These are phyloP conservation scores for Mus spicilegus DNA, from an alignment of 2,113 vertebrate species.

Conservation along the genomic window DNA sequence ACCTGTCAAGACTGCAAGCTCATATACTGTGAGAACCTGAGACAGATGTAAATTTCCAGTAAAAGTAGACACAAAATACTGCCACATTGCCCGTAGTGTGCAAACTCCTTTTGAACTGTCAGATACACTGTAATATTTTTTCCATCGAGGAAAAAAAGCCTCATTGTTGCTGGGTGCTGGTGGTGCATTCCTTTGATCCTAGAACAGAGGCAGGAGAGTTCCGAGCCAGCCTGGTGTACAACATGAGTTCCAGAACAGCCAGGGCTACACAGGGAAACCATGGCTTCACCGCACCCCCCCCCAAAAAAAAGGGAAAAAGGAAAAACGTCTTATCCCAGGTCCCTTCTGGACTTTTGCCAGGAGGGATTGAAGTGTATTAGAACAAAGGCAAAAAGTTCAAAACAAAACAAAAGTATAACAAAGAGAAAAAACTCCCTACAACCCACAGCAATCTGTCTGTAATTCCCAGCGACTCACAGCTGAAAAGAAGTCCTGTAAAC, in stretches of 20 bases:
- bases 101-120: slow-evolving; percentile 65
- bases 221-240: too few relatives aligned
- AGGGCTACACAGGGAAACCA: too few relatives aligned
- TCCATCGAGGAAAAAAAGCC: slow-evolving; percentile 51
- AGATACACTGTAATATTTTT: slow-evolving; percentile 70
- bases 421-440: slow-evolving; percentile 44
- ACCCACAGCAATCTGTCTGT: slow-evolving; percentile 50
- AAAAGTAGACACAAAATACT: slow-evolving; percentile 68
- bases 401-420: neutral
- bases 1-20: slow-evolving; percentile 55
- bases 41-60: neutral
- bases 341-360: slow-evolving; percentile 71
- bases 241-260: too few relatives aligned
- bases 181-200: too few relatives aligned
- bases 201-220: too few relatives aligned
- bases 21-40: neutral
- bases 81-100: slow-evolving; percentile 69
- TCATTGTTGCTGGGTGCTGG: too few relatives aligned
- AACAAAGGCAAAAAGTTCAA: slow-evolving; percentile 64
- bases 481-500: slow-evolving; percentile 85
- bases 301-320: neutral
- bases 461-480: slow-evolving; percentile 74
- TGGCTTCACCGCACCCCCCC: too few relatives aligned
- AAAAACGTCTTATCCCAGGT: slow-evolving; percentile 50
- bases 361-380: slow-evolving; percentile 76